A percentile compares a stretch with the other conserved stretches of the same genome.
These are phyloP conservation scores for Hirtodrosophila alboralis DNA, from an alignment of 2,888 invertebrate species.

Conservation along the genomic window DNA sequence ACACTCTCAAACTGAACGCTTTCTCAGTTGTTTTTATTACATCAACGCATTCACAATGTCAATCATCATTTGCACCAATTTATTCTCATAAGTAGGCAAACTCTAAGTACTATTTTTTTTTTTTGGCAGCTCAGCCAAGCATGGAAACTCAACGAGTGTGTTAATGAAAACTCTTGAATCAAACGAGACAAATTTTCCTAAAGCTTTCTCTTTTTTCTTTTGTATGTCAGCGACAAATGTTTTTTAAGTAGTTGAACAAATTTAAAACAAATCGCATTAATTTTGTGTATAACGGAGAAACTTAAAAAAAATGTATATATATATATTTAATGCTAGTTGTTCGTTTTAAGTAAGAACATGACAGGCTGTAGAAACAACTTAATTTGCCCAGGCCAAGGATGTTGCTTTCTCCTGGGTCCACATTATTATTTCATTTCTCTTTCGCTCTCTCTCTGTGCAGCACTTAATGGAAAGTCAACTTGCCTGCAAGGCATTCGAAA, in stretches of 20 bases:
- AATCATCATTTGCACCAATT: conserved; percentile 63
- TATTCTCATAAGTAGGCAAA: conserved; percentile 45
- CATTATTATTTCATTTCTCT: background rate
- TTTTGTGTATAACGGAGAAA: conserved; percentile 20
- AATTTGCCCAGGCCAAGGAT: conserved; percentile 31
- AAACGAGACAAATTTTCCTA: conserved; percentile 4
- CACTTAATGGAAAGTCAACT: conserved; percentile 12
- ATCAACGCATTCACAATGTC: conserved; percentile 49
- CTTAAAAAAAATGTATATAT: background rate
- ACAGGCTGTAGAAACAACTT: conserved; percentile 48
- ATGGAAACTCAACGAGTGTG: conserved; percentile 1
- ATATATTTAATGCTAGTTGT: background rate
- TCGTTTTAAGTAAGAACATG: conserved; percentile 32
- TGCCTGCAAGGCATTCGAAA: background rate
- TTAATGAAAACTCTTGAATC: conserved; percentile 47
- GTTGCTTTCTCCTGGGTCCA: background rate
- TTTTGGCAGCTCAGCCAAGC: conserved; percentile 1
- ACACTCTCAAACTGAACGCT: background rate
- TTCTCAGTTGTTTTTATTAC: conserved; percentile 6
- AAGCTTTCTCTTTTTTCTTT: background rate
- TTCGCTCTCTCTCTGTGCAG: background rate
- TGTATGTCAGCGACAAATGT: conserved; percentile 16
- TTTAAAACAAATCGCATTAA: conserved; percentile 49
- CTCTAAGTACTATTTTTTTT: conserved; percentile 1
- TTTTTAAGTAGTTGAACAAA: conserved; percentile 43